Base-by-base conservation (phyloP, 2,113 vertebrate species). In the Ctenodactylus gundi region DNA sequence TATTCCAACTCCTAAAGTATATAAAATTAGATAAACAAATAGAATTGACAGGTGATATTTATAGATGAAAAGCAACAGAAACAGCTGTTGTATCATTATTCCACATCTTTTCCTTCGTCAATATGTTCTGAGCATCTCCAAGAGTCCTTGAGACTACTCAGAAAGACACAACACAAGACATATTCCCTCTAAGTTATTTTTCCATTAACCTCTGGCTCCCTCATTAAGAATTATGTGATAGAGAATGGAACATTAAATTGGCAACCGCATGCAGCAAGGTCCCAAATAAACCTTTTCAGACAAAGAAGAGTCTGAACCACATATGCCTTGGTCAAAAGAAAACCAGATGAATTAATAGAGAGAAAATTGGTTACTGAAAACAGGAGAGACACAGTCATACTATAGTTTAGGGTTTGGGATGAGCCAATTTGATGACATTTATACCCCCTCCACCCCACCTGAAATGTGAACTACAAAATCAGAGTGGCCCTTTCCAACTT, bases 231-330 rank as follows among this genome's bases (percentile, higher is more conserved):
- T 84, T 86, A 93, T 78, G 39, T 78, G 73, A 34, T 31, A 44
- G 39, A n/a, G 9, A 58, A 62, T 78, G 14, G 75, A 91, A 89
- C 64, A 78, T 49, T 95, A 89, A 95, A 86, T 87, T 80, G 80
- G 80, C 57, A 91, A 86, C 39, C 20, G 89, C 78, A 68, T 20
- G 25, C 68, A 78, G 51, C 87, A 91, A 77, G 80, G 15, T 13
- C n/a, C 17, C 44, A 86, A 60, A 91, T 96, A 95, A 96, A 91
- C 86, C 75, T 84, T 94, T 78, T 86, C 55, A 84, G 39, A 76
- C 72, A 88, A 65, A 90, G 81, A 95, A 64, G 29, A 73, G 23
- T 62, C 51, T 27, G 70, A 73, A 44, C 68, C n/a, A 85, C 75
- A 80, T 82, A 93, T 18, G 29, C n/a, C 34, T 39, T 68, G 23